Conservation (phyloP, 2,113 vertebrate species). For the Laticauda laticaudata region DNA sequence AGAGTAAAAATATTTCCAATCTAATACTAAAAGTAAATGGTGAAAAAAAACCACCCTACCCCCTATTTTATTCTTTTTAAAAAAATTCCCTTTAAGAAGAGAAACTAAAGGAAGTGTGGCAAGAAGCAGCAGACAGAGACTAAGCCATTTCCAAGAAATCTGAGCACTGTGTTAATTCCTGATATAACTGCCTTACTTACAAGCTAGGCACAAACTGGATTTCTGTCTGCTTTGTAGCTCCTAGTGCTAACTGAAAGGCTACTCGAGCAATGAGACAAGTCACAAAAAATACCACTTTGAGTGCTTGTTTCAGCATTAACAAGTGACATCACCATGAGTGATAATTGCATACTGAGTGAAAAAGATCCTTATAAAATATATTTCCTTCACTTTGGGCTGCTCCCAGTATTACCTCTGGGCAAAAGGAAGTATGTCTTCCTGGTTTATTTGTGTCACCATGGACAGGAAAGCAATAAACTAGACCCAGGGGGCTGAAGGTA, state of each 20-base stretch:
- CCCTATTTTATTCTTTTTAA: neutral
- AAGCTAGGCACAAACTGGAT: conserved; percentile 24
- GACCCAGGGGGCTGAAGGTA: conserved; percentile 28
- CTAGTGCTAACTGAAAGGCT: conserved; percentile 40
- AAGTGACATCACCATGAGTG: conserved; percentile 54
- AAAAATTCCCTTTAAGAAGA: neutral
- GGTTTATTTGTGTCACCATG: conserved; percentile 59
- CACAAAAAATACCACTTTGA: conserved; percentile 57
- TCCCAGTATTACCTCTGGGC: conserved; percentile 29
- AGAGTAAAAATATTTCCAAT: neutral
- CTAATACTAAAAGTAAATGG: neutral
- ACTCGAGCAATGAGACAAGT: conserved; percentile 51
- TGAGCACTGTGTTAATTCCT: neutral
- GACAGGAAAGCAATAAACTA: conserved; percentile 52
- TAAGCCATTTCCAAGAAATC: neutral
- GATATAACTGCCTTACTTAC: conserved; percentile 5
- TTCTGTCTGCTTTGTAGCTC: conserved; percentile 34
- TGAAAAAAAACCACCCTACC: neutral
- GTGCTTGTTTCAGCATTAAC: conserved; percentile 55
- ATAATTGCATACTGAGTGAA: conserved; percentile 49
- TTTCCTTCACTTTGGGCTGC: conserved; percentile 52
- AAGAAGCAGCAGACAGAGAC: conserved; percentile 14
- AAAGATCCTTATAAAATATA: conserved; percentile 47
- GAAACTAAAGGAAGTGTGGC: neutral
- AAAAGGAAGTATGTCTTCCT: conserved; percentile 45